These are phyloP conservation scores for Cepaea hortensis DNA, from an alignment of 2,888 invertebrate species.

Conservation along the genomic window DNA sequence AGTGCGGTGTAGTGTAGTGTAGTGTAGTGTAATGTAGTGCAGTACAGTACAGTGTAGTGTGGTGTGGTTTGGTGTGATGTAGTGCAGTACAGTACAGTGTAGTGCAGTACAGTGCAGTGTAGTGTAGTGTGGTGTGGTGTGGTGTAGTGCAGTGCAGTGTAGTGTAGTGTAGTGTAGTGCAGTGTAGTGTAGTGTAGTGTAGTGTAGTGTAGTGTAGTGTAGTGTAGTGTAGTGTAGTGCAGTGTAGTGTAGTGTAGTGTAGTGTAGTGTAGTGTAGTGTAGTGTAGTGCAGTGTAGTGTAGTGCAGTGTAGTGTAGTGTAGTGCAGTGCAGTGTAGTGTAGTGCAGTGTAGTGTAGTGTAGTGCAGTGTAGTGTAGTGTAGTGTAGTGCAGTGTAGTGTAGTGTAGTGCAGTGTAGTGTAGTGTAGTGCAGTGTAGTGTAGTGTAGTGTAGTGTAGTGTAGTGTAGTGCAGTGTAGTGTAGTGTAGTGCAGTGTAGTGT, in stretches of 20 bases:
- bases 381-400: neutral
- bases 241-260: neutral
- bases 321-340: neutral
- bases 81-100: too few relatives aligned
- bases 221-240: too few relatives aligned
- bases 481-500: neutral
- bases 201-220: neutral
- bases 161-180: too few relatives aligned
- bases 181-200: neutral
- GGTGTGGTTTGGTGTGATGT: neutral
- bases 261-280: neutral
- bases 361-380: neutral
- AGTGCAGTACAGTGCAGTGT: too few relatives aligned
- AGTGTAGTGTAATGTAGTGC: neutral
- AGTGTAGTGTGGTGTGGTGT: too few relatives aligned
- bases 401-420: neutral
- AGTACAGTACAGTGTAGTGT: neutral
- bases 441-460: too few relatives aligned
- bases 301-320: neutral
- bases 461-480: neutral
- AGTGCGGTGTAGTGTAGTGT: neutral
- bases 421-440: neutral
- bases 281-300: neutral
- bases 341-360: neutral
- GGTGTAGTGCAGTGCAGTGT: too few relatives aligned